phyloP scores from a whole-genome alignment of 1,140 invertebrate species.

The Nephotettix cincticeps region DNA sequence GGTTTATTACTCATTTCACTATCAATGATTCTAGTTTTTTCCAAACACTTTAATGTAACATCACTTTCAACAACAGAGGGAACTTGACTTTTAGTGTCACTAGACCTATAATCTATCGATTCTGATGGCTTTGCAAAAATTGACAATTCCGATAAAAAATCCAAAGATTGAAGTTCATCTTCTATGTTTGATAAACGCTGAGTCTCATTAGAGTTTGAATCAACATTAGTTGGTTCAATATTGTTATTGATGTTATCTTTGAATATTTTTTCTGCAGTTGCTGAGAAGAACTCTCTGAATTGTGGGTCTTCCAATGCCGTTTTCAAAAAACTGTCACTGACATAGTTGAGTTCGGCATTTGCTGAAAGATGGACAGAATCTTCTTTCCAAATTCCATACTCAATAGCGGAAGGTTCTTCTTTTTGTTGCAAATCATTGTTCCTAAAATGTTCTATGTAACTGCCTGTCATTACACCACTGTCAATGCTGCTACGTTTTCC shows the following conservation, averaged over 20 bases:
- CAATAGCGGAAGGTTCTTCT: neutral
- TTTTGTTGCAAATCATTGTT: neutral
- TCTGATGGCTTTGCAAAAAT: neutral
- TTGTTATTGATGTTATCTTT: neutral
- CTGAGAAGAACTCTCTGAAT: neutral
- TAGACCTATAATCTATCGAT: neutral
- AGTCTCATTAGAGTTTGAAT: neutral
- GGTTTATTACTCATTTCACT: neutral
- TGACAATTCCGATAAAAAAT: neutral
- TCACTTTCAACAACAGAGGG: neutral
- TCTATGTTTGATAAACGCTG: neutral
- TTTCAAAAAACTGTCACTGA: constrained; percentile 3
- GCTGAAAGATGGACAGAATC: neutral
- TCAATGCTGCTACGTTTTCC: constrained; percentile 11
- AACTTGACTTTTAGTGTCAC: neutral
- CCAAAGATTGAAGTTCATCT: neutral
- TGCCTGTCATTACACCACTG: constrained; percentile 15
- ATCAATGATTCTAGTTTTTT: neutral
- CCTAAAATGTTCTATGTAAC: constrained; percentile 1
- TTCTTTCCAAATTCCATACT: neutral
- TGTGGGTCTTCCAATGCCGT: neutral
- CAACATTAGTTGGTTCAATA: neutral
- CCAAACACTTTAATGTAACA: neutral
- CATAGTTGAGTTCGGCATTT: neutral
- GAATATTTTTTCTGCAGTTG: neutral